Percentiles rank a stretch among this genome's conserved stretches.
Conservation (phyloP, 2,888 invertebrate genomes). For the Lutraria lutraria region DNA sequence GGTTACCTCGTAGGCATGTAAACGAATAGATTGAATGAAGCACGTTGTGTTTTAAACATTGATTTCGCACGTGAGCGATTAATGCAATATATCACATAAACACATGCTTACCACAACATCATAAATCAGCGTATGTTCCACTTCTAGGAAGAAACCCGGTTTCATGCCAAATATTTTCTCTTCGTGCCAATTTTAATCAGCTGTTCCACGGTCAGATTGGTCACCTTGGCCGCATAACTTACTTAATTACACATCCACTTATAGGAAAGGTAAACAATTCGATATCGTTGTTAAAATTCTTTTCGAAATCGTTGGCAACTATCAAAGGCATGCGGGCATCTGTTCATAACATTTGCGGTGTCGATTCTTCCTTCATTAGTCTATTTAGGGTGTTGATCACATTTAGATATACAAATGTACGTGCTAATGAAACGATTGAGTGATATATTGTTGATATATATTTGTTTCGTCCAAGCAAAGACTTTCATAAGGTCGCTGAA, state of each 20-base stretch:
- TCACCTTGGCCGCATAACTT: conserved; percentile 27
- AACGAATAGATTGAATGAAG: not conserved
- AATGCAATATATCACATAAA: not conserved
- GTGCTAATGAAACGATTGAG: not conserved
- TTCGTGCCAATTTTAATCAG: not conserved
- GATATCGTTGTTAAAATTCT: conserved; percentile 26
- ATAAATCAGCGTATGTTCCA: not conserved
- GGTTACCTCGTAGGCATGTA: not conserved
- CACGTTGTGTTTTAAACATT: not conserved
- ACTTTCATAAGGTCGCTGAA: too few species aligned
- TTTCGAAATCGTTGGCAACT: conserved; percentile 19
- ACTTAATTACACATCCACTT: conserved; percentile 1
- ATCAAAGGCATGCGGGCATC: conserved; percentile 19
- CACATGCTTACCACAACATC: not conserved
- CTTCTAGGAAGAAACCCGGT: not conserved
- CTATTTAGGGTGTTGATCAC: not conserved
- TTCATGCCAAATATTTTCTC: not conserved
- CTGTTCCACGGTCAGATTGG: not conserved
- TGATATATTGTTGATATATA: too few species aligned
- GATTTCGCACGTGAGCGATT: not conserved
- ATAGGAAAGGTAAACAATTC: conserved; percentile 17
- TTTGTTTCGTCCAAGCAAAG: too few species aligned
- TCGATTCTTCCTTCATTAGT: not conserved
- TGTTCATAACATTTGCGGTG: not conserved
- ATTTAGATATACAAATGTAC: conserved; percentile 9